Evolutionary conservation across 1,140 invertebrate genomes (phyloP), one percentile per base, ranked within the genome.

Genomic region (Samia ricini): DNA sequence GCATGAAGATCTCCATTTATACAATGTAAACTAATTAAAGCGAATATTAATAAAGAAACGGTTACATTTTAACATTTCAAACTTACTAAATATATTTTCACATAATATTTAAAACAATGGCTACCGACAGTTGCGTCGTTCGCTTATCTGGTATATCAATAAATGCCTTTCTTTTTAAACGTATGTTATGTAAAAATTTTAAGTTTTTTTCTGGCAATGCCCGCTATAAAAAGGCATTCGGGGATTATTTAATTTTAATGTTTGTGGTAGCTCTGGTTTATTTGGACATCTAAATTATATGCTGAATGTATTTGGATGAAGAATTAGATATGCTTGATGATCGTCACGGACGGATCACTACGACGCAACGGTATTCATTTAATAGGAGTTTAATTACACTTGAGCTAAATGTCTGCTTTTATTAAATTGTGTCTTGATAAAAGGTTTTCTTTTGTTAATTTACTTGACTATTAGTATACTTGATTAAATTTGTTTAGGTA

Each of bases 41-140:
- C 63, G 71, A 66, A 76, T n/a, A 79, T 84, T 10, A 42, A 42
- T 81, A 79, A 63, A 76, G 63, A 71, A 74, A 75, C 77, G 68
- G 66, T 74, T 72, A 76, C 70, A 73, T 78, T 77, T 72, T 76
- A 76, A 79, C 71, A 73, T 73, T 62, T 66, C 65, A 63, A 70
- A 63, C 64, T 63, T 76, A 76, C 67, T 67, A 68, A 79, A 78
- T 70, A 60, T 72, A 79, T 83, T 79, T 78, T 85, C 79, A 76
- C 82, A 84, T 80, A 68, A n/a, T n/a, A n/a, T n/a, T 83, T 76
- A 80, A 84, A 83, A 86, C 83, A 86, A 87, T 88, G 74, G 83
- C 73, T 76, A 75, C 78, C 74, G 72, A 76, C 81, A 75, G 79
- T 84, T 81, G 81, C 72, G 57, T 71, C 72, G 69, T 74, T 68